Evolutionary conservation across 2,888 invertebrate species (phyloP).

Genomic region (Meiosimyza platycephala): DNA sequence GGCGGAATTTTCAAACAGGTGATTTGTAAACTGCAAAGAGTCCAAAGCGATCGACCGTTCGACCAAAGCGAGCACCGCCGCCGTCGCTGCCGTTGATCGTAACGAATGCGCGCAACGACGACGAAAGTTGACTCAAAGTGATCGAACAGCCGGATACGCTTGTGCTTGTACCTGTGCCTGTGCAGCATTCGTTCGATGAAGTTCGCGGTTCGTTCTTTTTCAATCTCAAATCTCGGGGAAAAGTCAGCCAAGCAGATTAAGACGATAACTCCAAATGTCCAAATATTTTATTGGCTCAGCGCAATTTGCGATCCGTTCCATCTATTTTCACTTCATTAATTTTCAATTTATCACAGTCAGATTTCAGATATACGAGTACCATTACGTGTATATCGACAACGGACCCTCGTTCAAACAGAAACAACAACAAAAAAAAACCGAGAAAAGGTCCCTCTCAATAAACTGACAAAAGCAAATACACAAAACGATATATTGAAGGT

Average conservation of each 20-base stretch:
- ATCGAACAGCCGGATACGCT: conserved; percentile 6
- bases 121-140: conserved; percentile 4
- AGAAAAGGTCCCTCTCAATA: conserved; percentile 11
- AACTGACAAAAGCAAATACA: conserved; percentile 18
- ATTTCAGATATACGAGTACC: conserved; percentile 57
- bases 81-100: not conserved
- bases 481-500: not conserved
- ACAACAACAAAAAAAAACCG: no score
- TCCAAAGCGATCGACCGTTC: conserved; percentile 4
- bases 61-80: not conserved
- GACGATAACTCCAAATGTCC: conserved; percentile 66
- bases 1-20: conserved; percentile 53
- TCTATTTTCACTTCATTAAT: conserved; percentile 67
- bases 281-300: conserved; percentile 66
- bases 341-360: conserved; percentile 66
- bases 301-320: conserved; percentile 67
- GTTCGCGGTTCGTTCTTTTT: not conserved
- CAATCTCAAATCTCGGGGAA: conserved; percentile 43
- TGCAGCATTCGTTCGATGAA: not conserved
- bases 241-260: conserved; percentile 65
- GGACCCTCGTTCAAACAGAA: not conserved
- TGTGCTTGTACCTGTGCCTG: not conserved
- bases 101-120: not conserved
- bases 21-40: conserved; percentile 41
- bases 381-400: conserved; percentile 9